Evolutionary conservation across 2,888 invertebrate species (phyloP), one percentile per base, ranked within the genome.

Genomic region (Melanotus villosus): DNA sequence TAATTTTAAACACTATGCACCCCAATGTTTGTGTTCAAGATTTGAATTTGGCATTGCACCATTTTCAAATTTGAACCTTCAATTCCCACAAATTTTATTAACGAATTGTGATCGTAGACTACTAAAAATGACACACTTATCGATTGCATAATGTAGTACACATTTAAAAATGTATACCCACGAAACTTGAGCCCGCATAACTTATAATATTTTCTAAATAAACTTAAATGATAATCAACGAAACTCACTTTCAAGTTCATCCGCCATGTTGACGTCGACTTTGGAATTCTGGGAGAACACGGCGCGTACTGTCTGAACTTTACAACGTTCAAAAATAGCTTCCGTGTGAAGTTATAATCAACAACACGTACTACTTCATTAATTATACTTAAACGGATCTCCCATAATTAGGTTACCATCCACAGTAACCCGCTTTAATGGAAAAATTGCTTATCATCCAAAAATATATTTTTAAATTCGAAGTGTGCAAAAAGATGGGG

Each of bases 241-340:
- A 86, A 87, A 90, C 91, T 91, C 88, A 91, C 91, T 91, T 91
- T 92, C 90, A 88, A 90, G 89, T 89, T 89, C 88, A 88, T 92
- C 91, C 90, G 92, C 92, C 92, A 92, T 92, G 87, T 92, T 92
- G 91, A 89, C 88, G 87, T 88, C 80, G 82, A 85, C 81, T 78
- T 82, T 66, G 75, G 80, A 73, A 80, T 80, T 80, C 71, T 80
- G 80, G 80, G 80, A 77, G 74, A 66, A 66, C 69, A 68, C 73
- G 69, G 76, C 75, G 76, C 74, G 74, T 69, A 73, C 75, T 73
- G 75, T 72, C 71, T 63, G 66, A 74, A 73, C 56, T 65, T 75
- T 66, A 60, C 63, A 65, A 66, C 54, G 63, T 67, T 72, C 72
- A 71, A 68, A 75, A 75, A 75, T 75, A 71, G 65, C 60, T 68